Conservation (phyloP, 2,797 vertebrate species). For the Bovichtus diacanthus region DNA sequence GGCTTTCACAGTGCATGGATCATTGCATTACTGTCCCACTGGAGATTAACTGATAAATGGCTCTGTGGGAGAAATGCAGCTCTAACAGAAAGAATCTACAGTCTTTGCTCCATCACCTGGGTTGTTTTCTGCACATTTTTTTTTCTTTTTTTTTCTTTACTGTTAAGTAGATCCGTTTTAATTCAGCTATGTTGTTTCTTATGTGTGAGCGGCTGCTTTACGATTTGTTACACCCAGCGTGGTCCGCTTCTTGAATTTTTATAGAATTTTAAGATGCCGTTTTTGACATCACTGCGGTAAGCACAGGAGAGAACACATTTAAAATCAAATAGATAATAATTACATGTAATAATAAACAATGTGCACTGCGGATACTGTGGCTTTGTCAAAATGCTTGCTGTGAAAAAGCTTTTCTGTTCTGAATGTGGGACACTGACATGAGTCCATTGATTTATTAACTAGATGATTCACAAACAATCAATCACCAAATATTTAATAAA, state of each 20-base stretch:
- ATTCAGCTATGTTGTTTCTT: neutral
- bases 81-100: slow-evolving; percentile 14
- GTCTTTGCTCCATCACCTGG: slow-evolving; percentile 7
- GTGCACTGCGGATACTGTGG: neutral
- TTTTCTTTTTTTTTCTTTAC: neutral
- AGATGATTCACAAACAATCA: slow-evolving; percentile 1
- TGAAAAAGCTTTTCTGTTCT: too few species aligned
- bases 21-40: slow-evolving; percentile 64
- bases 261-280: neutral
- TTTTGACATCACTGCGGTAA: neutral
- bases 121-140: neutral
- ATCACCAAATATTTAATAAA: slow-evolving; percentile 16
- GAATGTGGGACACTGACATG: neutral
- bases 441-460: neutral
- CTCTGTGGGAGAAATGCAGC: slow-evolving; percentile 11
- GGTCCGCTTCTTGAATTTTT: neutral
- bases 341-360: neutral
- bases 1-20: slow-evolving; percentile 49
- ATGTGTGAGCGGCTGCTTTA: neutral
- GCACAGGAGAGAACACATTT: neutral
- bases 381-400: neutral
- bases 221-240: neutral
- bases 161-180: neutral
- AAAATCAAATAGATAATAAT: too few species aligned
- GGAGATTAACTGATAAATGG: slow-evolving; percentile 65